Conservation (phyloP, 2,888 invertebrate genomes). For the Strigamia crassipes region DNA sequence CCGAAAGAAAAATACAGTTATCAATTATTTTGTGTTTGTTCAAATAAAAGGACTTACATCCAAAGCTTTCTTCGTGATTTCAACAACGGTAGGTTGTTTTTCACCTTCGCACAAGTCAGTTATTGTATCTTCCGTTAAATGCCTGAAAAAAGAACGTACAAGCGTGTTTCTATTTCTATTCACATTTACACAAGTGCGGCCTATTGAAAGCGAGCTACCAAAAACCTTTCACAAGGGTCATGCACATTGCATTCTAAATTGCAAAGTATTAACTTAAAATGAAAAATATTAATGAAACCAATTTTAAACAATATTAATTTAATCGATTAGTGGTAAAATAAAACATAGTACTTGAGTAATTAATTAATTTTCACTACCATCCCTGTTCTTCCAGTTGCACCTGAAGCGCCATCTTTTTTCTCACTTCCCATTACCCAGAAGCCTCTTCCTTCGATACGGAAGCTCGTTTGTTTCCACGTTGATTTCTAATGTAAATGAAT, state of each 20-base stretch:
- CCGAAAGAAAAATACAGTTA: conserved; percentile 47
- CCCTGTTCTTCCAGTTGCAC: conserved; percentile 37
- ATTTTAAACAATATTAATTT: background rate
- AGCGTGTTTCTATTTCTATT: background rate
- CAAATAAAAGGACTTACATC: conserved; percentile 50
- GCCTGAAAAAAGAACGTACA: conserved; percentile 48
- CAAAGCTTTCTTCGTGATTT: conserved; percentile 51
- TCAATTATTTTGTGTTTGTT: background rate
- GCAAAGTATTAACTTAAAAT: background rate
- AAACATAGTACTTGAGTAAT: background rate
- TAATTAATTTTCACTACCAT: conserved; percentile 41
- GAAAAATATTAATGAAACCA: background rate
- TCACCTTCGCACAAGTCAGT: conserved; percentile 50
- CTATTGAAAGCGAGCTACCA: background rate
- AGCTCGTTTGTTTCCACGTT: background rate
- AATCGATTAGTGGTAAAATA: background rate
- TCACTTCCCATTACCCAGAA: background rate
- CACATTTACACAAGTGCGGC: background rate
- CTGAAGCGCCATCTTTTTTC: conserved; percentile 44
- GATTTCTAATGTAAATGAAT: too few relatives aligned
- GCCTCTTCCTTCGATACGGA: background rate
- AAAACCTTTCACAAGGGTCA: background rate
- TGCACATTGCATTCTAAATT: background rate
- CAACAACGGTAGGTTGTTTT: conserved; percentile 47
- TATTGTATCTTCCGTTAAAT: conserved; percentile 51